Evolutionary conservation across 1,140 invertebrate genomes (phyloP).

Genomic region (Whitmania pigra): DNA sequence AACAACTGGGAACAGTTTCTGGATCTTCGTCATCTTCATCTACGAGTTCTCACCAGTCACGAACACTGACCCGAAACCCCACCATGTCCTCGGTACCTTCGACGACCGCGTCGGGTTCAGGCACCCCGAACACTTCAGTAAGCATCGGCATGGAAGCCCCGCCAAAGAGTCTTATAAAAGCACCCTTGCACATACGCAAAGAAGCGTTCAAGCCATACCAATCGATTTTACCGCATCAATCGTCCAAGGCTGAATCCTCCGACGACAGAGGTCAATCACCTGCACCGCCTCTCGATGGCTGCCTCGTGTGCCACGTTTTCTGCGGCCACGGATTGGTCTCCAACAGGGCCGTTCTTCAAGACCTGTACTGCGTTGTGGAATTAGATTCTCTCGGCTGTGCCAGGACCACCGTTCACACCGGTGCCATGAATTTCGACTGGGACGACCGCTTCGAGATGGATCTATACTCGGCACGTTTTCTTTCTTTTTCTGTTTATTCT

Average conservation of each 20-base stretch:
- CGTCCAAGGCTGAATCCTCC: slow-evolving; percentile 28
- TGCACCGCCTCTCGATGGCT: slow-evolving; percentile 54
- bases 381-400: slow-evolving; percentile 94
- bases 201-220: slow-evolving; percentile 37
- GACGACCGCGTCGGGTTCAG: no score
- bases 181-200: slow-evolving; percentile 39
- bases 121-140: neutral
- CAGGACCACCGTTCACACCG: slow-evolving; percentile 83
- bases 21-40: slow-evolving; percentile 2
- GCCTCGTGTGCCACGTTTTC: slow-evolving; percentile 77
- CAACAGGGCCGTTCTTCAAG: slow-evolving; percentile 49
- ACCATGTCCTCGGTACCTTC: neutral
- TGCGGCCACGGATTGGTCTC: slow-evolving; percentile 74
- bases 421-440: slow-evolving; percentile 95
- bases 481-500: slow-evolving; percentile 90
- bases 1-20: slow-evolving; percentile 6
- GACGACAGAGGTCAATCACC: slow-evolving; percentile 28
- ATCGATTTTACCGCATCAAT: slow-evolving; percentile 26
- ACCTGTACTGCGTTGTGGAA: slow-evolving; percentile 91
- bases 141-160: neutral
- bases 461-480: slow-evolving; percentile 76
- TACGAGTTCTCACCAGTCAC: slow-evolving; percentile 6
- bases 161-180: slow-evolving; percentile 29
- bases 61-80: slow-evolving; percentile 2
- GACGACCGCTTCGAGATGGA: slow-evolving; percentile 97